Conservation (phyloP, 2,113 vertebrate genomes). For the Zapus hudsonius region DNA sequence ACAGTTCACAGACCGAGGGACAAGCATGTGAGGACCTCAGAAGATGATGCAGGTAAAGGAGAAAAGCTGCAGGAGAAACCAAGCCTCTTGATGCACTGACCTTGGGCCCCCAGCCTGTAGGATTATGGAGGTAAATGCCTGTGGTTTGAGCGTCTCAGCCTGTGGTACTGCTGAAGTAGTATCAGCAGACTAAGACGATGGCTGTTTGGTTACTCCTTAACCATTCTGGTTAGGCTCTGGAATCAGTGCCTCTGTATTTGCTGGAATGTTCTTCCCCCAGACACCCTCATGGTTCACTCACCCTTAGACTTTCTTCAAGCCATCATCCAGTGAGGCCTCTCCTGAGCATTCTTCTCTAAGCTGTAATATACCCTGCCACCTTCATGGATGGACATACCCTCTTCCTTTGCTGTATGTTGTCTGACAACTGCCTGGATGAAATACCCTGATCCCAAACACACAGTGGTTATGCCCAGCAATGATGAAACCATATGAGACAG, state of each 20-base stretch:
- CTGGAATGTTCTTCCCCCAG: background rate
- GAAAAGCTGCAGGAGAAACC: background rate
- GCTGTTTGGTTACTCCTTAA: background rate
- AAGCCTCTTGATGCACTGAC: background rate
- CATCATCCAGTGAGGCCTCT: fast-evolving
- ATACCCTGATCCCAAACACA: background rate
- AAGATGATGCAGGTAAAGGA: background rate
- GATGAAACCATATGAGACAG: background rate
- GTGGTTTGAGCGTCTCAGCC: background rate
- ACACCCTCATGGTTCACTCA: background rate
- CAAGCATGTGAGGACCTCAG: background rate
- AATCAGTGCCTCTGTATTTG: background rate
- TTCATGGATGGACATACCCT: fast-evolving
- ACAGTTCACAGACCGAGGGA: background rate
- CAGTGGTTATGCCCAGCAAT: background rate
- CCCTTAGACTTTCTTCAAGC: background rate
- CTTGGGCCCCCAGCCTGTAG: background rate
- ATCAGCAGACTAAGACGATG: fast-evolving
- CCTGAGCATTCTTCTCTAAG: background rate
- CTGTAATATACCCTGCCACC: fast-evolving
- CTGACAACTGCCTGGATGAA: no score
- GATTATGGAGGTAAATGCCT: background rate
- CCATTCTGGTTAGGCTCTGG: fast-evolving
- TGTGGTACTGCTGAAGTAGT: background rate
- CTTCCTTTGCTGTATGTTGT: no score